Evolutionary conservation across 2,797 vertebrate genomes (phyloP), one percentile per base, ranked within the genome.

Genomic region (Huso huso): DNA sequence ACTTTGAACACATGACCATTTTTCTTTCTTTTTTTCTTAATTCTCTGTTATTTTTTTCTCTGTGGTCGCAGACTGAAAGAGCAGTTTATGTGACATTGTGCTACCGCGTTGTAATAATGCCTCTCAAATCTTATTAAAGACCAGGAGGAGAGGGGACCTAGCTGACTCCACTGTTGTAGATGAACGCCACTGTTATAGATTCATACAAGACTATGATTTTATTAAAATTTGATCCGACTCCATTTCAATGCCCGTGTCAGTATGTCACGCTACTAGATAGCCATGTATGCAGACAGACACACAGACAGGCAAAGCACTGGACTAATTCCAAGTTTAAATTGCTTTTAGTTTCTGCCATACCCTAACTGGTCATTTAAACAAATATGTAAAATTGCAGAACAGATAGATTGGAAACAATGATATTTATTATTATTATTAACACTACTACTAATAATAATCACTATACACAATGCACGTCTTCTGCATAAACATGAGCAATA

Each of bases 121-220:
- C 83, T 87, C 83, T 89, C 88, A 86, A 89, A 90, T 90, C 88
- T 89, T 90, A 91, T 91, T 92, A 91, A 88, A 89, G 83, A 82
- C 79, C 83, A 83, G 84, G 86, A 82, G 83, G 89, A 86, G 85
- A 83, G 83, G 84, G 83, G 87, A 88, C 86, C 86, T 90, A 85
- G 89, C 90, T 92, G 90, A 91, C 87, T 89, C 84, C 71, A 83
- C 86, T 89, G 76, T 88, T 91, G 88, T 82, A 79, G 80, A 88
- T 89, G 88, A 87, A 87, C 84, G 76, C 70, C 72, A 82, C 85
- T 87, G 86, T 88, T 89, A 87, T 80, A 82, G 82, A 80, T 78
- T 79, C 78, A 81, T 82, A 76, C 84, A 85, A 87, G 85, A 83
- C 90, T 90, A 89, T 82, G 83, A 90, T 89, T 88, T 87, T 88